These are phyloP conservation scores for Cryptotermes secundus DNA, from an alignment of 1,140 invertebrate genomes.

Conservation along the genomic window DNA sequence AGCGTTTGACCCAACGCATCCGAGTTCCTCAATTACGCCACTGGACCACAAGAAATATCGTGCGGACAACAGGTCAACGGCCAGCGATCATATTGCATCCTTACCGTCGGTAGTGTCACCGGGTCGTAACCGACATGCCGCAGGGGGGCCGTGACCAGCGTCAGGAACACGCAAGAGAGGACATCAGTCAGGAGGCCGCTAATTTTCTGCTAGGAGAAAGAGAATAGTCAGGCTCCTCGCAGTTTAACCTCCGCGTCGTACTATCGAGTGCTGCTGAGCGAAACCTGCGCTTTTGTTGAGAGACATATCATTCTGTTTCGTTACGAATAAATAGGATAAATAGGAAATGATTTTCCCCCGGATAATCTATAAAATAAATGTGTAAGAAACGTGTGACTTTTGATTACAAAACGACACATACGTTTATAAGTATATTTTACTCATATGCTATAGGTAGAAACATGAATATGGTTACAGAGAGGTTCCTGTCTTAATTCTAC, in stretches of 20 bases:
- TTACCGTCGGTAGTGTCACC: neutral
- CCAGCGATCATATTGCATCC: neutral
- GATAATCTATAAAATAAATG: too few relatives aligned
- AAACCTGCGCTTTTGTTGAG: neutral
- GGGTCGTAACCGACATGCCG: slow-evolving; percentile 12
- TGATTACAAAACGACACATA: too few relatives aligned
- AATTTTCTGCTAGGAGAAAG: too few relatives aligned
- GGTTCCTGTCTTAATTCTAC: too few relatives aligned
- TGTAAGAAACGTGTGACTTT: too few relatives aligned
- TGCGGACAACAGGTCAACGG: neutral
- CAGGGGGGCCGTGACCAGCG: neutral
- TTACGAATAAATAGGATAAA: too few relatives aligned
- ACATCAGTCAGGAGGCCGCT: neutral
- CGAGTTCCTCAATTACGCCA: neutral
- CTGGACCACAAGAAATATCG: neutral
- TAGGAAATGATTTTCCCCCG: too few relatives aligned
- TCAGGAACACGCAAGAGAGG: neutral
- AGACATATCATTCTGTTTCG: too few relatives aligned
- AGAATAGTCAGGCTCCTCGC: neutral
- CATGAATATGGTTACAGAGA: too few relatives aligned
- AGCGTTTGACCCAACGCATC: neutral
- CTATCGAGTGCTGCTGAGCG: neutral
- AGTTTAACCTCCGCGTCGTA: neutral
- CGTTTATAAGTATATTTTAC: too few relatives aligned
- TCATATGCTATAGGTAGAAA: too few relatives aligned